These are phyloP conservation scores for Pithys albifrons DNA, from an alignment of 2,113 vertebrate species.

Conservation along the genomic window DNA sequence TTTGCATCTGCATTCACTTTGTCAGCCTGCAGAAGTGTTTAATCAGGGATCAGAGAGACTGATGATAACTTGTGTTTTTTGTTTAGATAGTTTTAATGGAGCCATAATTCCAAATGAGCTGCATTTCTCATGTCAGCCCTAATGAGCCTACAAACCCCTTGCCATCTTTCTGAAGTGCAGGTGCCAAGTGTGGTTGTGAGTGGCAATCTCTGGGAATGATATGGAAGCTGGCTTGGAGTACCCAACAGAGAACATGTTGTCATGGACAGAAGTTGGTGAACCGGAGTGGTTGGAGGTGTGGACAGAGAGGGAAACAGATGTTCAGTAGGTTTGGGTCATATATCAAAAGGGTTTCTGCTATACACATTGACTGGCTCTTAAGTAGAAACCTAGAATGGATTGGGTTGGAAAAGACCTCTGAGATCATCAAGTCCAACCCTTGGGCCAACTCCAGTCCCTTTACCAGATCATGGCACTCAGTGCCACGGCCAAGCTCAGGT, in stretches of 20 bases:
- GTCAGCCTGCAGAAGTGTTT: constrained; percentile 5
- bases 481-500: too few relatives aligned
- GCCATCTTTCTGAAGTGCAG: background rate
- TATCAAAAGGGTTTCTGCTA: background rate
- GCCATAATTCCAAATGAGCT: background rate
- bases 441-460: too few relatives aligned
- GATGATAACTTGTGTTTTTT: background rate
- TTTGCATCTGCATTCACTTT: constrained; percentile 27
- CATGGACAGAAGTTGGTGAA: background rate
- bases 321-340: background rate
- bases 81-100: constrained; percentile 30
- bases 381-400: background rate
- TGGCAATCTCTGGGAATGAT: background rate
- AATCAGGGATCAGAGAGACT: constrained; percentile 38
- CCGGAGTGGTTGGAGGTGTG: background rate
- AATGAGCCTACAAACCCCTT: background rate
- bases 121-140: background rate
- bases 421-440: too few relatives aligned
- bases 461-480: too few relatives aligned
- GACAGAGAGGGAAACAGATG: background rate
- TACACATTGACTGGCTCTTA: background rate
- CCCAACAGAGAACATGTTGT: background rate
- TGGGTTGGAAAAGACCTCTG: too few relatives aligned
- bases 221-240: background rate
- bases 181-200: background rate